Percentiles rank a stretch among this genome's conserved stretches.
phyloP scores from a whole-genome alignment of 2,797 vertebrate genomes.

The Anguilla obscura region DNA sequence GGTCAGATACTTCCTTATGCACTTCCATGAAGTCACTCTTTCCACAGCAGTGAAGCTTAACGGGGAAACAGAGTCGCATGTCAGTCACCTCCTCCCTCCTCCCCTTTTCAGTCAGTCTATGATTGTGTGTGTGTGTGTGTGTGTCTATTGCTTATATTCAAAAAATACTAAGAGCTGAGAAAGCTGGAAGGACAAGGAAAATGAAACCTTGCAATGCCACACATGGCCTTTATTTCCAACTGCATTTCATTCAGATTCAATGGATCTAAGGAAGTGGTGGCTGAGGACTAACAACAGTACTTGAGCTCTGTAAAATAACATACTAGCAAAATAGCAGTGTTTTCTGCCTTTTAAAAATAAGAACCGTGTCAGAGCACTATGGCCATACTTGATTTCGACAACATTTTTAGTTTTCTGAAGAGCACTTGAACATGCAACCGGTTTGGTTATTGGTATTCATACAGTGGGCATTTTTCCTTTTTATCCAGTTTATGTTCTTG shows the following conservation, averaged over 20 bases:
- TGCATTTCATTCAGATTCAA: background rate
- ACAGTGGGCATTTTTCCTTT: background rate
- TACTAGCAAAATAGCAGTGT: background rate
- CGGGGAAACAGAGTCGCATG: background rate
- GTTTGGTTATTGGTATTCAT: background rate
- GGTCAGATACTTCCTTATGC: background rate
- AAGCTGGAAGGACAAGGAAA: background rate
- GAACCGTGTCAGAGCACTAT: too few relatives aligned
- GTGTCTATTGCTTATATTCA: background rate
- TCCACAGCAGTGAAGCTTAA: conserved; percentile 82
- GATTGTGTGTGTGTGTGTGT: background rate
- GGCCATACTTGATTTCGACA: too few relatives aligned
- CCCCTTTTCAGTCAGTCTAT: background rate
- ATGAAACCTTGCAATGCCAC: too few relatives aligned
- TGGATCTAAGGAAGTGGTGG: background rate
- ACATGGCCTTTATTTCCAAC: too few relatives aligned
- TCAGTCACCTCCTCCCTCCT: background rate
- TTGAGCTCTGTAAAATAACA: background rate
- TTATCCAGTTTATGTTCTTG: background rate
- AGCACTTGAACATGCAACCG: background rate
- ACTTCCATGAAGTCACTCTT: conserved; percentile 30
- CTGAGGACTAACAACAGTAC: background rate
- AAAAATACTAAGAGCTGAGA: background rate
- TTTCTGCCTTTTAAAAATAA: background rate
- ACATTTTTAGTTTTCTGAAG: too few relatives aligned